phyloP scores from a whole-genome alignment of 2,797 vertebrate genomes.

The Rallus crepitans region DNA sequence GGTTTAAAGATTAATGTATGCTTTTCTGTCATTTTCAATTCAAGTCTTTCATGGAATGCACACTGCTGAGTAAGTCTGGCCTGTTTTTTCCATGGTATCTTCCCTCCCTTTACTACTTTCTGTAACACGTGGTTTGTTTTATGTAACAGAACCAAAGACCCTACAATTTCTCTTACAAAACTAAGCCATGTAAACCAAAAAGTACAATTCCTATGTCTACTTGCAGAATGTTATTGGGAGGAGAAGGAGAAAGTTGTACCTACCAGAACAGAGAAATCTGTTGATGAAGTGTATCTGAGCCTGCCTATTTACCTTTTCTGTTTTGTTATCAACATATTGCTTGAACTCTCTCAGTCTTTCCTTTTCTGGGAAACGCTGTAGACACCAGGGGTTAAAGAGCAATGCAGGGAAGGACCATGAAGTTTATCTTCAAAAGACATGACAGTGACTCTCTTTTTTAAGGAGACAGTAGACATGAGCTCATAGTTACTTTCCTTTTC shows the following conservation, averaged over 20 bases:
- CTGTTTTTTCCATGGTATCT: neutral
- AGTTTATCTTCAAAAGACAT: neutral
- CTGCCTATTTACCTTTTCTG: neutral
- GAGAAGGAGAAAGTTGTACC: neutral
- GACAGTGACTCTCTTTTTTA: neutral
- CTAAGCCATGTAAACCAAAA: neutral
- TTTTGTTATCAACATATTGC: neutral
- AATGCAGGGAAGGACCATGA: neutral
- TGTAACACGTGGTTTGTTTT: neutral
- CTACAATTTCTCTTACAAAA: neutral
- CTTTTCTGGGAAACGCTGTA: neutral
- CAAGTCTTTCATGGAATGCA: neutral
- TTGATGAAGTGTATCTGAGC: neutral
- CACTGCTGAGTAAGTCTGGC: neutral
- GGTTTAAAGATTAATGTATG: conserved; percentile 32
- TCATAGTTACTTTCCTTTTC: neutral
- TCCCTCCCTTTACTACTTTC: neutral
- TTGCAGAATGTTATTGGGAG: neutral
- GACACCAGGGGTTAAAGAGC: neutral
- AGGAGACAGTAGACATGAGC: neutral
- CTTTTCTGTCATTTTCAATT: conserved; percentile 8
- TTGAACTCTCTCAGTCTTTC: neutral
- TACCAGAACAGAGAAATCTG: neutral
- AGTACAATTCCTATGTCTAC: neutral
- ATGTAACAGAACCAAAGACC: neutral